Base-by-base conservation (phyloP, 2,797 vertebrate species). In the Chromis chromis region DNA sequence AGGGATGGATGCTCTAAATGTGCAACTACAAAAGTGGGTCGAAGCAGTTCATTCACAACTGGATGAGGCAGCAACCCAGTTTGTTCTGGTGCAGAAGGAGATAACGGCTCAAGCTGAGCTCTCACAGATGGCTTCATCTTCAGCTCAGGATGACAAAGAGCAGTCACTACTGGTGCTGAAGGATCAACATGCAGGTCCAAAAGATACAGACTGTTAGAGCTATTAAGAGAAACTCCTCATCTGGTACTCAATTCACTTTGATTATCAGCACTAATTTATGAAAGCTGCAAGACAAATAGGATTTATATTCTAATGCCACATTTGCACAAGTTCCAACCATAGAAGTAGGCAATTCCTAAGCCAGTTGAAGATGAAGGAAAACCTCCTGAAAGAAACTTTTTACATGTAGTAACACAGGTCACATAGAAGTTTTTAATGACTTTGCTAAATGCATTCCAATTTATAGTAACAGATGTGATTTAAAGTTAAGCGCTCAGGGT, bases 21-120 rank as follows among this genome's bases (percentile, higher is more conserved):
- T 62, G 36, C 92, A 95, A 79, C 70, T 96, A 48, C 79, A 92
- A 27, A 81, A 85, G 19, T 96, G 95, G 95, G 91, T 94, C 40
- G 70, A 88, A 70, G 77, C 87, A 0, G 92, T 96, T 40, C 64
- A 94, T 59, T 85, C 86, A 10, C 91, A 95, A 48, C 74, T 95
- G 24, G 91, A 95, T 28, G 90, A 94, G 36, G 85, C 85, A 19
- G 72, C 78, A 11, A 59, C 72, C 13, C 79, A 89, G 67, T 87
- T 90, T 19, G 36, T 61, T 55, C 13, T 78, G 58, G 82, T 88
- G 10, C 86, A 92, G 65, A 84, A 87, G 65, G 92, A 92, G 65
- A 60, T 94, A 17, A 79, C 22, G 0, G 66, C 76, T 36, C 87
- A 93, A 74, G 42, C 40, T 21, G 79, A 79, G 42, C 27, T 59